A percentile compares a stretch with the other conserved stretches of the same genome.
These are phyloP conservation scores for Atethmia centrago DNA, from an alignment of 2,888 invertebrate species.

Conservation along the genomic window DNA sequence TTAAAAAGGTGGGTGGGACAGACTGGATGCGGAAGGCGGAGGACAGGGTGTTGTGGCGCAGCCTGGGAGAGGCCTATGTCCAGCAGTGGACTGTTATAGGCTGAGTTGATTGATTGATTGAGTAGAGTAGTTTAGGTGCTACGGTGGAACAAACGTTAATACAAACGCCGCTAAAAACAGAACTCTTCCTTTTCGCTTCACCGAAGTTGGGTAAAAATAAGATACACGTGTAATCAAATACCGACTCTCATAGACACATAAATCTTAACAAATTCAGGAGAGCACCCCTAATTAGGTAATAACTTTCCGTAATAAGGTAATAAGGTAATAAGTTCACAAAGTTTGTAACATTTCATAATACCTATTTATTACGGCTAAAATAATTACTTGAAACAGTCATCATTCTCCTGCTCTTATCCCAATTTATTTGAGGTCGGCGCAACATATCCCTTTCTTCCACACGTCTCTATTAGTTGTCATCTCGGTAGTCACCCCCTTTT, in stretches of 20 bases:
- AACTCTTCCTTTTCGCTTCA: not conserved
- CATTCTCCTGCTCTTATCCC: too few species aligned
- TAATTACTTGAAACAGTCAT: not conserved
- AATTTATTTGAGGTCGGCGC: too few species aligned
- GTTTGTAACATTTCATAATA: conserved; percentile 10
- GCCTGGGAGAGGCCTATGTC: too few species aligned
- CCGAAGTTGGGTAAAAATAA: not conserved
- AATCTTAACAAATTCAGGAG: conserved; percentile 31
- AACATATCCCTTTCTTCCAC: too few species aligned
- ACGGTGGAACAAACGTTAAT: not conserved
- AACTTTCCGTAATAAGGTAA: conserved; percentile 5
- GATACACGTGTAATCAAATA: not conserved
- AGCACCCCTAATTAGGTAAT: conserved; percentile 19
- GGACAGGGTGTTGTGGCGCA: too few species aligned
- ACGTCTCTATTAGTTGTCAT: too few species aligned
- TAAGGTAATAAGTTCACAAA: too few species aligned
- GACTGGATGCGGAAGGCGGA: too few species aligned
- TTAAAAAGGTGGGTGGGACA: too few species aligned
- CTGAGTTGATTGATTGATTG: too few species aligned
- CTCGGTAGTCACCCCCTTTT: too few species aligned
- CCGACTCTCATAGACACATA: not conserved
- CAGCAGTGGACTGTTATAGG: too few species aligned
- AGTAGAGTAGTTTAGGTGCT: not conserved
- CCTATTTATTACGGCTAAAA: conserved; percentile 9
- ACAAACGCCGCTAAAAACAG: not conserved